These are phyloP conservation scores for Sebastes oblongus DNA, from an alignment of 2,797 vertebrate genomes.

Conservation along the genomic window DNA sequence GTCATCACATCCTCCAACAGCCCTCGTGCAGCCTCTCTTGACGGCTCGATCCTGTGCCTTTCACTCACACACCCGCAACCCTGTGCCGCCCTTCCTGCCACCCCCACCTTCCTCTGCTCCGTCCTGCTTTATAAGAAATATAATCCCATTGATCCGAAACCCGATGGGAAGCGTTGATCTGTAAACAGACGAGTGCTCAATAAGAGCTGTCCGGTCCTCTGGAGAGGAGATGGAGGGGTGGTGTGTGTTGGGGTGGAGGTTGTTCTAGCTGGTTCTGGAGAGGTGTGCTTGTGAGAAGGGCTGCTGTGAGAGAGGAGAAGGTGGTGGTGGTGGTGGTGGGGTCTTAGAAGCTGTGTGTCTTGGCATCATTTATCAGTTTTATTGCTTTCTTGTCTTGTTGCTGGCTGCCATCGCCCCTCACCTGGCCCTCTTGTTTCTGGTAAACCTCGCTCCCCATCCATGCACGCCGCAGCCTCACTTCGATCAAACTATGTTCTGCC, in stretches of 20 bases:
- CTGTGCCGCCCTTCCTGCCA: conserved; percentile 17
- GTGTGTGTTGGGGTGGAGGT: conserved; percentile 19
- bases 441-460: conserved; percentile 10
- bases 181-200: conserved; percentile 80
- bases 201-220: conserved; percentile 62
- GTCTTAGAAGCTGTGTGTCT: conserved; percentile 58
- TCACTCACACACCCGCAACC: conserved; percentile 35
- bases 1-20: conserved; percentile 43
- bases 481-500: conserved; percentile 51
- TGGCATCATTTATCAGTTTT: conserved; percentile 81
- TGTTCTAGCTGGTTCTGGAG: conserved; percentile 28
- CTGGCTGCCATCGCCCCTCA: conserved; percentile 50
- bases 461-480: conserved; percentile 15
- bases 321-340: neutral
- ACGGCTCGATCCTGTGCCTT: conserved; percentile 34
- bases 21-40: conserved; percentile 11
- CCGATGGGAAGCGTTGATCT: conserved; percentile 76
- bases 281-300: conserved; percentile 39
- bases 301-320: conserved; percentile 18
- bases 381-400: conserved; percentile 80
- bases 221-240: conserved; percentile 55
- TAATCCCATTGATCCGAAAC: conserved; percentile 83
- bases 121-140: conserved; percentile 77
- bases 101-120: conserved; percentile 30
- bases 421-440: conserved; percentile 39